These are phyloP conservation scores for Oryctolagus cuniculus DNA, from an alignment of 2,113 vertebrate genomes.

Conservation along the genomic window DNA sequence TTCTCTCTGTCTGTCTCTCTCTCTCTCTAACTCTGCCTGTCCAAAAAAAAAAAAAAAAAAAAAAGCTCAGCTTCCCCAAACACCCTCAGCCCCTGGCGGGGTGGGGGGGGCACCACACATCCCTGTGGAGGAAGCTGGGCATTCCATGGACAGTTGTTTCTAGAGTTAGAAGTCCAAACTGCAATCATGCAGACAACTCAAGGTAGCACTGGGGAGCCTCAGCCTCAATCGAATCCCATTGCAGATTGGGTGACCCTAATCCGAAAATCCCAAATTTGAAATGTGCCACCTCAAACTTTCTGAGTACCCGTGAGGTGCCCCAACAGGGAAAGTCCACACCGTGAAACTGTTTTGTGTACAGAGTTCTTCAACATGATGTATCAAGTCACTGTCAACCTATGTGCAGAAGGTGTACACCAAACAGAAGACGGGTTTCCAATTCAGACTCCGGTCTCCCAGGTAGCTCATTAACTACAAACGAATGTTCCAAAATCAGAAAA, in stretches of 20 bases:
- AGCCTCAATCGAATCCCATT: rapidly evolving
- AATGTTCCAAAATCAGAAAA: background rate
- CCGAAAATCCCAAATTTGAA: background rate
- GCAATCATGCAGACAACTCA: background rate
- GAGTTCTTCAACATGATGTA: background rate
- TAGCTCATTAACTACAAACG: background rate
- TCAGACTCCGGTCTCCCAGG: background rate
- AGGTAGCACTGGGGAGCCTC: background rate
- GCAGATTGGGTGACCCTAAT: too few relatives aligned
- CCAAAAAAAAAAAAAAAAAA: background rate
- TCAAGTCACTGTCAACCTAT: background rate
- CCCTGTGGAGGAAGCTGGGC: background rate
- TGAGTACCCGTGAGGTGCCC: background rate
- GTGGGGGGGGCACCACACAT: background rate
- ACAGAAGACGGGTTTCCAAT: background rate
- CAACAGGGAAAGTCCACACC: background rate
- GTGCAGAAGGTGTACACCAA: background rate
- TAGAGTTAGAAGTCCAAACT: background rate
- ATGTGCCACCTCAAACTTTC: background rate
- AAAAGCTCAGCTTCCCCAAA: background rate
- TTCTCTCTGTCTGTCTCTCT: too few relatives aligned
- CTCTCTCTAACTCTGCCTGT: too few relatives aligned
- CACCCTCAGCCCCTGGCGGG: too few relatives aligned
- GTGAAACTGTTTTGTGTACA: background rate
- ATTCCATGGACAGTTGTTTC: background rate